Evolutionary conservation across 1,140 invertebrate species (phyloP), one percentile per base, ranked within the genome.

Genomic region (Latrodectus geometricus): DNA sequence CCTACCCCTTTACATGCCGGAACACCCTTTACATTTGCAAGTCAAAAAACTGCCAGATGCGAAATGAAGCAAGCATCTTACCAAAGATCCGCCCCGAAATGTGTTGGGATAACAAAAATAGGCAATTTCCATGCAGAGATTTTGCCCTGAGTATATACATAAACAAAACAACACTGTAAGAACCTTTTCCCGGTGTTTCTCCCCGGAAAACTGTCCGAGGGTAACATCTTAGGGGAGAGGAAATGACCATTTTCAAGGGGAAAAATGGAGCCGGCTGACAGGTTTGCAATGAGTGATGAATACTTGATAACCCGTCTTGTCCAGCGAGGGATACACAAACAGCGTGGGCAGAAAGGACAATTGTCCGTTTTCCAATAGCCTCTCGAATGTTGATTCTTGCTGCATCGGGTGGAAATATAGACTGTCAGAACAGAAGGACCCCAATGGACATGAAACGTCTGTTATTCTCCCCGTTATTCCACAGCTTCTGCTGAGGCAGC

Each of bases 301-400:
- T 86, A 76, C 72, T 50, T 76, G 75, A 86, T 86, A 72, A 78
- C 74, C 74, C 68, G 52, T 69, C 74, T 75, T 77, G 83, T 61
- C 72, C 49, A 23, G 20, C 17, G 52, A 23, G 74, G 70, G 54
- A 20, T 21, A 82, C 65, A 79, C 79, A 81, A 81, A 81, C 79
- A 81, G 56, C 68, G 14, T n/a, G 5, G 68, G 20, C 76, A 78
- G 66, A 68, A 54, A 78, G 48, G 52, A 81, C 82, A 84, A 84
- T 84, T 76, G 82, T 75, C 82, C 75, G 66, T 86, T 78, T 78
- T 77, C 83, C 83, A 86, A 86, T 84, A 76, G 82, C 54, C 54
- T 52, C 21, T 48, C 52, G 54, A 50, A 61, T 54, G 65, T 73
- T 73, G 70, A 73, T 72, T 78, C 79, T 72, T 84, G 82, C 20